phyloP scores from a whole-genome alignment of 2,113 vertebrate genomes.

The Crotophaga sulcirostris region DNA sequence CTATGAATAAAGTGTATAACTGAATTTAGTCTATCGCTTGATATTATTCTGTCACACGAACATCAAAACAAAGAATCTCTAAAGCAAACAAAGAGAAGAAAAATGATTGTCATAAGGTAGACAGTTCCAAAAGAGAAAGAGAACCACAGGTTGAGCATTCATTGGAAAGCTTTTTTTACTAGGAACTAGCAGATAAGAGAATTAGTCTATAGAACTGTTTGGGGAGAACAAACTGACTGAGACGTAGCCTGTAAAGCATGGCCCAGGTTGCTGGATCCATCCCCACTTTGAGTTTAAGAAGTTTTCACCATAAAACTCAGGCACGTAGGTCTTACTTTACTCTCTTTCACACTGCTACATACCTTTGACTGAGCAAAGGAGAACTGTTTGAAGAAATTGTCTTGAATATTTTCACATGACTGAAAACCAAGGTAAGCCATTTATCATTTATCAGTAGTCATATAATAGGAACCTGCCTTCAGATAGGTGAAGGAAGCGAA shows the following conservation, averaged over 20 bases:
- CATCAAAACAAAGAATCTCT: neutral
- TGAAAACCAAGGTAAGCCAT: neutral
- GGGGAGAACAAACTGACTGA: neutral
- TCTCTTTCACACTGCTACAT: neutral
- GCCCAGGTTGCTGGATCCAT: neutral
- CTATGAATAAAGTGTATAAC: slow-evolving; percentile 34
- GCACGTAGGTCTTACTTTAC: neutral
- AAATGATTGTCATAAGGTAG: slow-evolving; percentile 29
- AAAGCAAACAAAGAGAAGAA: slow-evolving; percentile 48
- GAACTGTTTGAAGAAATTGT: neutral
- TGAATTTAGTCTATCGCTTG: slow-evolving; percentile 15
- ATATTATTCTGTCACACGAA: slow-evolving; percentile 31
- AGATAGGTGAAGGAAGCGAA: neutral
- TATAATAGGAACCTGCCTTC: neutral
- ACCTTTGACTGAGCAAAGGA: neutral
- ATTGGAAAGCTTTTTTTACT: neutral
- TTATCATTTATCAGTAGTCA: neutral
- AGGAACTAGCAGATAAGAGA: neutral
- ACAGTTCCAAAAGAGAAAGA: neutral
- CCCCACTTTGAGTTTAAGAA: neutral
- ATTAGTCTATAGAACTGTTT: neutral
- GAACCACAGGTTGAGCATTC: neutral
- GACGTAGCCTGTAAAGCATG: neutral
- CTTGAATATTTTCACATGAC: neutral
- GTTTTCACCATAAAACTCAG: neutral